Evolutionary conservation across 2,888 invertebrate genomes (phyloP), one percentile per base, ranked within the genome.

Genomic region (Carterocephalus palaemon): DNA sequence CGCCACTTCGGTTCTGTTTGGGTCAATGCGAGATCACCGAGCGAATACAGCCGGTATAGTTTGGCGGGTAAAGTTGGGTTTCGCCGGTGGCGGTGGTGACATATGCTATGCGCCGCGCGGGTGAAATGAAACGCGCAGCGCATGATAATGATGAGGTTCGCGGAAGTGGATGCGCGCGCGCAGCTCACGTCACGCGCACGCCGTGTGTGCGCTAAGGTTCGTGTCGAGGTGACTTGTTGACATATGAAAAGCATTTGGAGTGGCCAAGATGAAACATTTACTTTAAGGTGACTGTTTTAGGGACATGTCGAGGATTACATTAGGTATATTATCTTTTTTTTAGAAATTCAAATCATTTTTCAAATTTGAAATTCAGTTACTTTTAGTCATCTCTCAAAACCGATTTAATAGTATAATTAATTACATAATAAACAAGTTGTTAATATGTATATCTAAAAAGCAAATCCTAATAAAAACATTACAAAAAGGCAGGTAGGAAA

Each of bases 121-220:
- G 55, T 57, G 63, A 67, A 65, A 56, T 59, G 61, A 57, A 60
- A 66, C 66, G 65, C 67, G 60, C 63, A 62, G 65, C 64, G 57
- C 69, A 70, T 70, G 69, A 62, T 67, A 69, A 70, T 67, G 67
- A 58, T 65, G 64, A 65, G 62, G 68, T 67, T 67, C 61, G 62
- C 74, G 79, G 79, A 79, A 78, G 75, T 68, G 57, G 60, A 49
- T n/a, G n/a, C 57, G 59, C 60, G 50, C 53, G 52, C 46, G 45
- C 53, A 42, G 52, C 52, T 56, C 54, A 45, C 57, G 61, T 57
- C 61, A 60, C 60, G 59, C 59, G 57, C 49, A 43, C 47, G 34
- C 43, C 29, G 47, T 46, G 43, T 47, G 47, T 31, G 45, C n/a
- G n/a, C n/a, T n/a, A n/a, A 9, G 29, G 20, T 29, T n/a, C 15